Base-by-base conservation (phyloP, 2,113 vertebrate genomes). In the Chaetodon auriga region DNA sequence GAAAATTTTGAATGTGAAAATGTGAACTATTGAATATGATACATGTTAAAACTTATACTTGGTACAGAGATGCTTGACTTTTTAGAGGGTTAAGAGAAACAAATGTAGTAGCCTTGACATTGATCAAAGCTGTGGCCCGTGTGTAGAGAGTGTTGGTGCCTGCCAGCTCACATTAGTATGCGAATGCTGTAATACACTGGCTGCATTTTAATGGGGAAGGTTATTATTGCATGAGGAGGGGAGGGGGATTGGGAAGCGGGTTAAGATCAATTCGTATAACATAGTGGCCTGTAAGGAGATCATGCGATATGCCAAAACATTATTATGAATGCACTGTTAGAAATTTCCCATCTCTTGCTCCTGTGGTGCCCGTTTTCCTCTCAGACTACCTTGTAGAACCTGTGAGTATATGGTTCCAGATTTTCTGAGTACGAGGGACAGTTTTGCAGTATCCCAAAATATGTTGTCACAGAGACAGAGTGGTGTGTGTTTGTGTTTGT, bases 401-500 rank as follows among this genome's bases (percentile, higher is more conserved):
- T 38, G n/a, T 51, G 18, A 35, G 2, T 2, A 10, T 23, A 23
- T 23, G 8, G 48, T 14, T 55, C 18, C 25, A 51, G 1, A 15
- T 10, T 75, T 53, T 64, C 51, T 30, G 9, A 6, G 35, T 35
- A 19, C 7, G 8, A 16, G 6, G 43, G 12, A 35, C 21, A 11
- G n/a, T n/a, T 68, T 74, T 72, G 2, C 16, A 6, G 19, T 19
- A 6, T 63, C 45, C 30, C 18, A 68, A 19, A 45, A n/a, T 35
- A 18, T 43, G 38, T 58, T 45, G 18, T 75, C 25, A n/a, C 1
- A 54, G 1, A 60, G 38, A 71, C 21, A 5, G 21, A 43, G 19
- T 25, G 16, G 1, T 45, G 10, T 11, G 43, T 46, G 23, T 88
- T 23, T 84, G 70, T 94, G 92, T 84, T 90, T 85, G 92, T 94